A percentile compares a stretch with the other conserved stretches of the same genome.
Conservation (phyloP, 2,797 vertebrate species). For the Halcyon chelicuti region DNA sequence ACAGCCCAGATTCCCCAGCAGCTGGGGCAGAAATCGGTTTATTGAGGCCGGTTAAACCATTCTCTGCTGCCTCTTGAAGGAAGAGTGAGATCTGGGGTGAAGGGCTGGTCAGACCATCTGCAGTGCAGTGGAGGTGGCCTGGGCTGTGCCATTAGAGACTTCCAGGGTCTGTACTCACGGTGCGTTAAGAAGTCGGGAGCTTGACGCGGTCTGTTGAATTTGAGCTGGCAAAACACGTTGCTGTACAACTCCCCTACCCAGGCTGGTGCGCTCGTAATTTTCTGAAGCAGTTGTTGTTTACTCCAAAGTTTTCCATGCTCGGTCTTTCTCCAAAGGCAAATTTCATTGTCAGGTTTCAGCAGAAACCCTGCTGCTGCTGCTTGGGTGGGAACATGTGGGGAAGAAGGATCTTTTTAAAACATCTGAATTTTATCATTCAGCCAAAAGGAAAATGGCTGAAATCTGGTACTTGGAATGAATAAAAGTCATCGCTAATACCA, state of each 20-base stretch:
- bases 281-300: conserved; percentile 19
- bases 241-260: not conserved
- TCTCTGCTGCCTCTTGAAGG: not conserved
- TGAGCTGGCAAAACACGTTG: not conserved
- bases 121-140: not conserved
- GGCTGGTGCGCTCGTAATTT: not conserved
- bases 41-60: not conserved
- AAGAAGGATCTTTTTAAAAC: conserved; percentile 11
- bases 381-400: conserved; percentile 16
- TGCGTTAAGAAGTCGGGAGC: not conserved
- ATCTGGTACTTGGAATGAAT: not conserved
- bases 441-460: not conserved
- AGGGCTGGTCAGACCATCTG: not conserved
- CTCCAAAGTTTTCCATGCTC: not conserved
- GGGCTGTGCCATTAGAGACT: not conserved
- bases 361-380: conserved; percentile 42
- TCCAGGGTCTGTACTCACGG: not conserved
- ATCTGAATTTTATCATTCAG: conserved; percentile 30
- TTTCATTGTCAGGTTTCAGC: conserved; percentile 29
- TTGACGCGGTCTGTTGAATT: not conserved
- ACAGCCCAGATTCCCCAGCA: not conserved
- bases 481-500: not conserved
- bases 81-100: not conserved
- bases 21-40: not conserved
- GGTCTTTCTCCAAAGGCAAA: conserved; percentile 15